These are phyloP conservation scores for Tenebrio molitor DNA, from an alignment of 1,140 invertebrate species.

Conservation along the genomic window DNA sequence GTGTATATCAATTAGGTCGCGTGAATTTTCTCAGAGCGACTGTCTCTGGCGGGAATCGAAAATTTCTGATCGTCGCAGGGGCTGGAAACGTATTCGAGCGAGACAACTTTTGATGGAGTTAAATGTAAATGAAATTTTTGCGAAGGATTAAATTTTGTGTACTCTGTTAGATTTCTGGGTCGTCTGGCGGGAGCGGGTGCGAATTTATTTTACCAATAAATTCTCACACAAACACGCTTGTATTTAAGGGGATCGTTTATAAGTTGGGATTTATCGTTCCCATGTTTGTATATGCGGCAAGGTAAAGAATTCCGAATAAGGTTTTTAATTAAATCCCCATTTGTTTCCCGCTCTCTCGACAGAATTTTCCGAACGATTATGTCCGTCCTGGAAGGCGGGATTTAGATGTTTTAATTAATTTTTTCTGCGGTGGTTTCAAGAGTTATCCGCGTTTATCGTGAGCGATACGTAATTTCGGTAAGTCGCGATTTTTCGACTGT, in stretches of 20 bases:
- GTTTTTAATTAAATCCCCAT: conserved; percentile 24
- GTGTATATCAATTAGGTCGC: conserved; percentile 45
- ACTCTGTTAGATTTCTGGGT: conserved; percentile 11
- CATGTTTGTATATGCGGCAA: conserved; percentile 23
- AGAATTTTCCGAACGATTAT: conserved; percentile 1
- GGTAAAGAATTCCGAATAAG: conserved; percentile 40
- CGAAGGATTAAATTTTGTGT: conserved; percentile 35
- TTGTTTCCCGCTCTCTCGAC: neutral
- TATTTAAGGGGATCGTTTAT: conserved; percentile 46
- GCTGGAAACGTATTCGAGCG: no score
- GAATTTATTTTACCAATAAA: conserved; percentile 43
- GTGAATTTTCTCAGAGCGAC: conserved; percentile 39
- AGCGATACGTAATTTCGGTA: neutral
- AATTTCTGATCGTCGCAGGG: neutral
- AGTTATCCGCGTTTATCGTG: no score
- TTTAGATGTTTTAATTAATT: conserved; percentile 9
- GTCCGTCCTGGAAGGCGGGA: neutral
- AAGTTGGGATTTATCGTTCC: conserved; percentile 42
- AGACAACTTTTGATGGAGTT: neutral
- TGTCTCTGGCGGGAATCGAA: conserved; percentile 14
- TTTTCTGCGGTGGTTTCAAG: neutral
- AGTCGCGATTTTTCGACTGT: neutral
- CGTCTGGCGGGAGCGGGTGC: conserved; percentile 22
- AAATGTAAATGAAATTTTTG: conserved; percentile 21
- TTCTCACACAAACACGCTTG: conserved; percentile 39